These are phyloP conservation scores for Aptenodytes patagonicus DNA, from an alignment of 2,113 vertebrate genomes.

Conservation along the genomic window DNA sequence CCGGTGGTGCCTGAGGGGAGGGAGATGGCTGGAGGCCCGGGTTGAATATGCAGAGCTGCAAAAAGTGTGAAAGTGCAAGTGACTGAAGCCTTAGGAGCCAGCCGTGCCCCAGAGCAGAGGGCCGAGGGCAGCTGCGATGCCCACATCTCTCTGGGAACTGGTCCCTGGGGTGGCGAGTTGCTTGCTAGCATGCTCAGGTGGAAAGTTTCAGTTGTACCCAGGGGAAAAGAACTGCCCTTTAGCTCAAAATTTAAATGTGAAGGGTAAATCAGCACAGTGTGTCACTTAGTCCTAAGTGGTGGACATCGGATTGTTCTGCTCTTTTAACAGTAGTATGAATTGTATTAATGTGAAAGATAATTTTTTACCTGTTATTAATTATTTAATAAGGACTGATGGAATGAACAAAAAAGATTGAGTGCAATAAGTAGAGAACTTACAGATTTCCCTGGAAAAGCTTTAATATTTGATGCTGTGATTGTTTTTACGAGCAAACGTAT, in stretches of 20 bases:
- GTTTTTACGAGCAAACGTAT: neutral
- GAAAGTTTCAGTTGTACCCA: neutral
- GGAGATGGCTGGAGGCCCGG: neutral
- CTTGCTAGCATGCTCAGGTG: fast-evolving
- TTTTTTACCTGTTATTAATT: neutral
- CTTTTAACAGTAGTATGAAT: neutral
- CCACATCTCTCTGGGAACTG: fast-evolving
- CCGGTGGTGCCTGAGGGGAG: neutral
- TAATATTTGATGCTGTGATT: conserved; percentile 24
- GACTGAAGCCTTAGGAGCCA: neutral
- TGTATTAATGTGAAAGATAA: neutral
- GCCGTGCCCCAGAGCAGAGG: neutral
- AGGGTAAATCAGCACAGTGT: neutral
- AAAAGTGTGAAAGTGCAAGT: neutral
- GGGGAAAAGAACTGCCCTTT: neutral
- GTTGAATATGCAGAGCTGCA: neutral
- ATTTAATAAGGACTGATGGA: neutral
- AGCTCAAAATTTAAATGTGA: neutral
- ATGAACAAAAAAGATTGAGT: neutral
- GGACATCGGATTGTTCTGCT: neutral
- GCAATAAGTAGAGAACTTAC: neutral
- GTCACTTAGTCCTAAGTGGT: neutral
- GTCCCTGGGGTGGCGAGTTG: neutral
- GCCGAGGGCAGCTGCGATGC: neutral
- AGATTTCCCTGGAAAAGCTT: neutral